Evolutionary conservation across 2,113 vertebrate genomes (phyloP).

Genomic region (Zosterops hypoxanthus): DNA sequence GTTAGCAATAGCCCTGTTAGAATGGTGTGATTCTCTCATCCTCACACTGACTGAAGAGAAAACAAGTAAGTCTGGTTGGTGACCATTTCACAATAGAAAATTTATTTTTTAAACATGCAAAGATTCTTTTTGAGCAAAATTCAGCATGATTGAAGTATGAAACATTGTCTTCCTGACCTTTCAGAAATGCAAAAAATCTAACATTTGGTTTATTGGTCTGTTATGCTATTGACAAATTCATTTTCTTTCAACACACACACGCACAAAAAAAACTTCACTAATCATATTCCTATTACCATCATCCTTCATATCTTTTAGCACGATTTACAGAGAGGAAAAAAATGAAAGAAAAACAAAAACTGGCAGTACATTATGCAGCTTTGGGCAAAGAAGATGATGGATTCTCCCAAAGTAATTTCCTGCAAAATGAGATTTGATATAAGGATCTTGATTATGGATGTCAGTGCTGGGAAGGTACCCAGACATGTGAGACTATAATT

Average conservation of each 20-base stretch:
- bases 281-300: background rate
- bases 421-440: slow-evolving; percentile 8
- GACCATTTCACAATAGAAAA: background rate
- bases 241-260: background rate
- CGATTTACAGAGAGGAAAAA: background rate
- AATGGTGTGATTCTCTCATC: background rate
- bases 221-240: background rate
- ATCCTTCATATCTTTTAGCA: background rate
- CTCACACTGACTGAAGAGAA: background rate
- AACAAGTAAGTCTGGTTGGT: background rate
- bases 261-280: background rate
- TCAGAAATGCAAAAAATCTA: background rate
- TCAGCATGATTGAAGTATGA: background rate
- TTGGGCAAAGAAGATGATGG: slow-evolving; percentile 1
- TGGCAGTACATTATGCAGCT: background rate
- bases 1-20: background rate
- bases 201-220: background rate
- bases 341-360: background rate
- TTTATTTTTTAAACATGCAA: background rate
- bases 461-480: slow-evolving; percentile 9
- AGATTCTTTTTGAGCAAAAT: background rate
- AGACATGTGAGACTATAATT: background rate
- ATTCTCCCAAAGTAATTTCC: slow-evolving; percentile 18
- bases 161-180: background rate
- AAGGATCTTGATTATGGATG: background rate